phyloP scores from a whole-genome alignment of 2,888 invertebrate species.

The Gandaritis pyraliata region DNA sequence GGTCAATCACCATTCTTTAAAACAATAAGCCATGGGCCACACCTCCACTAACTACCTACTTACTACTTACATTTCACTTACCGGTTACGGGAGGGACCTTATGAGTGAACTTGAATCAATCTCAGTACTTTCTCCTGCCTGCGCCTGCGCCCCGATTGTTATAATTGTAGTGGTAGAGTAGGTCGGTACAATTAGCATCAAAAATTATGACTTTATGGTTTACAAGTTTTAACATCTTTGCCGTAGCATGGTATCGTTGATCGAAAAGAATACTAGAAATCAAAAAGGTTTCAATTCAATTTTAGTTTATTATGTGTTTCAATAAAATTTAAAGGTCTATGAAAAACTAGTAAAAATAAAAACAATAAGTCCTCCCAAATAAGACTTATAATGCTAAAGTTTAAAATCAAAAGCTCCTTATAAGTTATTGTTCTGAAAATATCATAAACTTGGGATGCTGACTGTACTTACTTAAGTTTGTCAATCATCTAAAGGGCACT shows the following conservation, averaged over 20 bases:
- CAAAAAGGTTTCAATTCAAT: too few relatives aligned
- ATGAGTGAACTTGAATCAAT: constrained; percentile 25
- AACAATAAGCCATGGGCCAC: constrained; percentile 22
- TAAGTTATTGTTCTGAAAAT: not conserved
- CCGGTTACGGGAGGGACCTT: constrained; percentile 14
- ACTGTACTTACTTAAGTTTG: constrained; percentile 13
- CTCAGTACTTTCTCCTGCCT: constrained; percentile 30
- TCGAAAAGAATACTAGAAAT: too few relatives aligned
- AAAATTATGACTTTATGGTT: not conserved
- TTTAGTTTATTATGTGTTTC: too few relatives aligned
- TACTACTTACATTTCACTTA: constrained; percentile 25
- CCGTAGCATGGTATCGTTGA: too few relatives aligned
- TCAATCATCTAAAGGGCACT: constrained; percentile 27
- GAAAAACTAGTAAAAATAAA: too few relatives aligned
- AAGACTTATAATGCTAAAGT: too few relatives aligned
- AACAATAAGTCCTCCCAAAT: too few relatives aligned
- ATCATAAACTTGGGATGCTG: not conserved
- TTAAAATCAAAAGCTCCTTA: too few relatives aligned
- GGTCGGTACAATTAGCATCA: not conserved
- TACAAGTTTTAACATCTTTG: too few relatives aligned
- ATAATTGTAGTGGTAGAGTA: constrained; percentile 24
- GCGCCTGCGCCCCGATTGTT: constrained; percentile 27
- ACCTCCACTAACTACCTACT: constrained; percentile 23
- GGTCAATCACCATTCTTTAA: not conserved
- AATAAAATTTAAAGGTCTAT: too few relatives aligned